Evolutionary conservation across 2,113 vertebrate genomes (phyloP).

Genomic region (Hemiscyllium ocellatum): DNA sequence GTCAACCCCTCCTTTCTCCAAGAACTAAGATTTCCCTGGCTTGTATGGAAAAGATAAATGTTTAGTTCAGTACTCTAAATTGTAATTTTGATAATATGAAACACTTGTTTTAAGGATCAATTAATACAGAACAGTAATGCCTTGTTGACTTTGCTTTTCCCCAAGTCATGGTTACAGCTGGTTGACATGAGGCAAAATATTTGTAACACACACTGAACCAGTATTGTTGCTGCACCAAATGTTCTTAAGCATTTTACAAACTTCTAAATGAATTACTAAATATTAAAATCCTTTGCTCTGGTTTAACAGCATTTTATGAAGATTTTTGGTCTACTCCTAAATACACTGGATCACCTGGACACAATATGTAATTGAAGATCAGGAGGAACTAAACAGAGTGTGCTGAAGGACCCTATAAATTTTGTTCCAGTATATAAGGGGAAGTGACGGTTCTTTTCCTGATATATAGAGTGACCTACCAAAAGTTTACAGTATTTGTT

Average conservation of each 20-base stretch:
- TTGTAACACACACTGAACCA: neutral
- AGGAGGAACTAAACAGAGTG: neutral
- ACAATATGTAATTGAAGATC: neutral
- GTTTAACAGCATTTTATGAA: neutral
- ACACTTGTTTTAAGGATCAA: neutral
- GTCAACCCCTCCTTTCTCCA: neutral
- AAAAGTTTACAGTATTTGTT: neutral
- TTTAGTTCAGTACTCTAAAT: too few relatives aligned
- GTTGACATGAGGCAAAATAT: neutral
- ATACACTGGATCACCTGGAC: neutral
- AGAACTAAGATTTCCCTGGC: neutral
- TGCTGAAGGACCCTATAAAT: neutral
- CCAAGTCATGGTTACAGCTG: neutral
- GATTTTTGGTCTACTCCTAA: neutral
- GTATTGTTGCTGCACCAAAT: neutral
- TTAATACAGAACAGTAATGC: neutral
- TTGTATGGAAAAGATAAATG: neutral
- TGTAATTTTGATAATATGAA: too few relatives aligned
- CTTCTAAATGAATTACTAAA: neutral
- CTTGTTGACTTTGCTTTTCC: neutral
- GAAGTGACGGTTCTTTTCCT: neutral
- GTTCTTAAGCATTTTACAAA: neutral
- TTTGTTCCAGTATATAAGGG: neutral
- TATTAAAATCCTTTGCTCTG: neutral
- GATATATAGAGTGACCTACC: too few relatives aligned